Percentiles rank a stretch among this genome's conserved stretches.
phyloP scores from a whole-genome alignment of 2,888 invertebrate genomes.

The Apamea epomidion region DNA sequence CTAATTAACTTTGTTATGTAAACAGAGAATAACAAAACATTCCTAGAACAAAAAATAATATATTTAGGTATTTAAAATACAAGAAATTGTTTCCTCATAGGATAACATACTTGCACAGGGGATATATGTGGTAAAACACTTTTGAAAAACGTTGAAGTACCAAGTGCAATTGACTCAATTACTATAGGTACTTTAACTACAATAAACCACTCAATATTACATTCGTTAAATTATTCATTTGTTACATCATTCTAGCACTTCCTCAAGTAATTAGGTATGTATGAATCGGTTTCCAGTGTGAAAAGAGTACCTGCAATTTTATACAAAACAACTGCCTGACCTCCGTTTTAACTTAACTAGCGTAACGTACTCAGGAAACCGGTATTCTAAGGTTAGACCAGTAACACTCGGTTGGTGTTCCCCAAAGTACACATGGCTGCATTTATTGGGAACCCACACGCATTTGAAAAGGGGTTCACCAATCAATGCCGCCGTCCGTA shows the following conservation, averaged over 20 bases:
- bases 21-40: conserved; percentile 9
- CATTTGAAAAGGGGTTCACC: not conserved
- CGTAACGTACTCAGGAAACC: conserved; percentile 8
- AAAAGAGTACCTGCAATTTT: not conserved
- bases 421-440: not conserved
- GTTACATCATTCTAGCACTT: conserved; percentile 18
- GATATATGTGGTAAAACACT: conserved; percentile 24
- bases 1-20: not conserved
- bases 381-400: conserved; percentile 12
- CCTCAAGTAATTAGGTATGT: conserved; percentile 3
- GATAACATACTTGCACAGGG: conserved; percentile 5
- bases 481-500: not conserved
- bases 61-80: conserved; percentile 2
- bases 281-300: not conserved
- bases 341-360: not conserved
- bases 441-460: not conserved
- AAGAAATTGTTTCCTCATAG: conserved; percentile 23
- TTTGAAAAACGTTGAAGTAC: conserved; percentile 10
- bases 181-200: conserved; percentile 3
- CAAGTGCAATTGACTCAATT: conserved; percentile 14
- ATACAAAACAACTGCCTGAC: conserved; percentile 13
- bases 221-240: not conserved
- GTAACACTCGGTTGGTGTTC: not conserved
- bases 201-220: not conserved
- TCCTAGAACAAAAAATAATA: conserved; percentile 11